Base-by-base conservation (phyloP, 2,113 vertebrate genomes). In the Hypanus sabinus region DNA sequence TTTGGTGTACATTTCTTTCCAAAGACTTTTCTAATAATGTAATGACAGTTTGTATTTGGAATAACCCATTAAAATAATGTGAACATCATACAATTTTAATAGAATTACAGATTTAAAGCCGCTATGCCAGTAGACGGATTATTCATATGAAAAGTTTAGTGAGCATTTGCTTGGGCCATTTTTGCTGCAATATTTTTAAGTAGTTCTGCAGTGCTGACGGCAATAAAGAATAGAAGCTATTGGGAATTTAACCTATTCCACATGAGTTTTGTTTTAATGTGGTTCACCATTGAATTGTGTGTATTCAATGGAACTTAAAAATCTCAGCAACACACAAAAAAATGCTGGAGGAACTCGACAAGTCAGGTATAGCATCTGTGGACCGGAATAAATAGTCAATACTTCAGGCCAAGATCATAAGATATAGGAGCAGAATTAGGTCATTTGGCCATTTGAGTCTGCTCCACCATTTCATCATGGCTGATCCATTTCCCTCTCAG, bases 51-150 rank as follows among this genome's bases (percentile, higher is more conserved):
- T 65, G 33, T 36, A 7, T 38, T 91, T 70, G 88, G 33, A 33
- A 18, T 91, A 36, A 91, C 18, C n/a, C 3, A 91, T 91, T 91
- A 16, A 70, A 70, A 85, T 57, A 57, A 33, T 68, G 5, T 70
- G 88, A 70, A 30, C 62, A 70, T 38, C 65, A 91, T 91, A 70
- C 60, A 90, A 65, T 91, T 90, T 91, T 70, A 18, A 91, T 36
- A 16, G 33, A 12, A 91, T 68, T 91, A 68, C 36, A 22, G 36
- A 91, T 91, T 91, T 91, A 68, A 91, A 91, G 65, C 20, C 68
- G 20, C 36, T 70, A 91, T 33, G 62, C 33, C 65, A 14, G 38
- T 2, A 36, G 36, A 90, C 65, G 36, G 30, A 68, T 90, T 68
- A 33, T 38, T 70, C 30, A 70, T 70, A n/a, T 91, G n/a, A 70